Percentiles rank a stretch among this genome's conserved stretches.
Evolutionary conservation across 2,797 vertebrate species (phyloP).

Genomic region (Acestrorhynchus altus): DNA sequence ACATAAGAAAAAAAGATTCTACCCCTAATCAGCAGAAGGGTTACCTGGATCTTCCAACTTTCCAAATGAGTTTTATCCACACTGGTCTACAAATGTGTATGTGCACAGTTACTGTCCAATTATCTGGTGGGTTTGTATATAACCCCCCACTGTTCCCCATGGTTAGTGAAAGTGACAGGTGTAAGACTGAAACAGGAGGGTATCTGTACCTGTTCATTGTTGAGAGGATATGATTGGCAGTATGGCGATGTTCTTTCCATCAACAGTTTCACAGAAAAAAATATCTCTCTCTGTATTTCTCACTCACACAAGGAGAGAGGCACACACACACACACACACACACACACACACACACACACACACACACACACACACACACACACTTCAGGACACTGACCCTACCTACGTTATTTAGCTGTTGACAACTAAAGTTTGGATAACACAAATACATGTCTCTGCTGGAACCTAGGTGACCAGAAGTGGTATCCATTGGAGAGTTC

Average conservation of each 20-base stretch:
- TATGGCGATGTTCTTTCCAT: slow-evolving; percentile 2
- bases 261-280: not conserved
- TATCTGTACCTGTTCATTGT: slow-evolving; percentile 25
- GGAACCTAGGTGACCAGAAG: too few relatives aligned
- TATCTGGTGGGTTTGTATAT: slow-evolving; percentile 29
- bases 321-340: too few relatives aligned
- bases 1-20: too few relatives aligned
- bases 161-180: slow-evolving; percentile 50
- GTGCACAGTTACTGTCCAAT: slow-evolving; percentile 42
- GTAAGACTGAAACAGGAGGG: slow-evolving; percentile 36
- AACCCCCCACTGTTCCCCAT: slow-evolving; percentile 1
- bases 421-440: not conserved
- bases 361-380: not conserved
- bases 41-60: not conserved
- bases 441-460: not conserved
- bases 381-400: not conserved
- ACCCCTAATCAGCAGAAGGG: too few relatives aligned
- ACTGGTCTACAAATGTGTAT: slow-evolving; percentile 19
- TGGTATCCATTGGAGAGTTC: too few relatives aligned
- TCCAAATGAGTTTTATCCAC: slow-evolving; percentile 22
- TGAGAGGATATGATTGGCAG: slow-evolving; percentile 43
- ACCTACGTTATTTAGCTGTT: not conserved
- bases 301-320: not conserved
- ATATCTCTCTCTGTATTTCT: slow-evolving; percentile 10
- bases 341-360: too few relatives aligned